Conservation (phyloP, 2,113 vertebrate genomes). For the Paraplagusia blochii region DNA sequence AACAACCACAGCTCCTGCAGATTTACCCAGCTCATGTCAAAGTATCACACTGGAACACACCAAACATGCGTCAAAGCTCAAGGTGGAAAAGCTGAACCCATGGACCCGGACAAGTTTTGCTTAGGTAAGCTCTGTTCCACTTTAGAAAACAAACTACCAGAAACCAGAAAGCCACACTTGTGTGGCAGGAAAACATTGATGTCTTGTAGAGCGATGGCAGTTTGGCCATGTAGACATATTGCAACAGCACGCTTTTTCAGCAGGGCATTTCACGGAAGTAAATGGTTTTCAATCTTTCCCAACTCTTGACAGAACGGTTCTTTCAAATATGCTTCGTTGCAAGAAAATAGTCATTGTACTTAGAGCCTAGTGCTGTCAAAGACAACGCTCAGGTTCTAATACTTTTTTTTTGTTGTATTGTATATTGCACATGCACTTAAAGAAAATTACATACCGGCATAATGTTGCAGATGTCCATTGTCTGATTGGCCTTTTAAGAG, state of each 20-base stretch:
- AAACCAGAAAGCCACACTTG: slow-evolving; percentile 57
- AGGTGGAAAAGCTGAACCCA: slow-evolving; percentile 22
- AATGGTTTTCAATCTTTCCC: slow-evolving; percentile 58
- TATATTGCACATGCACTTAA: slow-evolving; percentile 22
- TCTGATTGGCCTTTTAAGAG: slow-evolving; percentile 7
- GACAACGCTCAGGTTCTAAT: slow-evolving; percentile 39
- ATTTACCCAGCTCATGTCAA: slow-evolving; percentile 14
- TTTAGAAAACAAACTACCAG: slow-evolving; percentile 60
- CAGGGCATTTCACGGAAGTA: slow-evolving; percentile 41
- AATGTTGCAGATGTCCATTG: slow-evolving; percentile 5
- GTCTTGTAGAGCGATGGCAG: slow-evolving; percentile 47
- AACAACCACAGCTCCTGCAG: slow-evolving; percentile 1
- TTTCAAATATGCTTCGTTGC: slow-evolving; percentile 44
- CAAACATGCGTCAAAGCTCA: slow-evolving; percentile 15
- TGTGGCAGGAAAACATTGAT: slow-evolving; percentile 48
- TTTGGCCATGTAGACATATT: slow-evolving; percentile 58
- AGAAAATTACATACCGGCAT: slow-evolving; percentile 18
- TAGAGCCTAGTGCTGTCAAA: slow-evolving; percentile 23
- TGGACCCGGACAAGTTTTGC: slow-evolving; percentile 56
- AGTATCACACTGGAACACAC: background rate
- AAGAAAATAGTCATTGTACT: slow-evolving; percentile 42
- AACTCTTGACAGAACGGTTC: slow-evolving; percentile 45
- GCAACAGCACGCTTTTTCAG: slow-evolving; percentile 56
- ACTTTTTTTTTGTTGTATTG: slow-evolving; percentile 17
- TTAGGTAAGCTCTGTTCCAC: slow-evolving; percentile 53